Conservation (phyloP, 2,113 vertebrate genomes). For the Rhabdornis inornatus region DNA sequence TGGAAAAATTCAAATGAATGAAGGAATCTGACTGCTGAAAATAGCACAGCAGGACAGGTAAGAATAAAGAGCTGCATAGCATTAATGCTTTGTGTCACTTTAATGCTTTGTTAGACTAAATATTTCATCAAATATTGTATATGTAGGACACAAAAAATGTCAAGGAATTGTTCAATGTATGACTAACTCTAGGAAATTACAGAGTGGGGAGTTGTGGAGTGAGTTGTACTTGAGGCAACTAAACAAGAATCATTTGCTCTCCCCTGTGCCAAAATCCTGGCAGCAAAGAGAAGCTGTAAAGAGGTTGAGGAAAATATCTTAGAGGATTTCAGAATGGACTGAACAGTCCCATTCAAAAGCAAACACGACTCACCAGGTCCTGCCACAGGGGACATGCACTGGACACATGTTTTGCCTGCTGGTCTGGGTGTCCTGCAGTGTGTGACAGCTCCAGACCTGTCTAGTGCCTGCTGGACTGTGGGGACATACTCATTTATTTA, state of each 20-base stretch:
- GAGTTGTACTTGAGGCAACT: background rate
- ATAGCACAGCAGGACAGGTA: background rate
- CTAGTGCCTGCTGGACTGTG: background rate
- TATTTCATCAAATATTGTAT: background rate
- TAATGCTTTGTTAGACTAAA: background rate
- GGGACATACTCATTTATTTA: background rate
- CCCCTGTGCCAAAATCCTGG: background rate
- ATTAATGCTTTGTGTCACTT: background rate
- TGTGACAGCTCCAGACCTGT: background rate
- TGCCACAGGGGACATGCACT: background rate
- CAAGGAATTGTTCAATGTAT: background rate
- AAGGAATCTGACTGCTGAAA: background rate
- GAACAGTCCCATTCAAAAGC: background rate
- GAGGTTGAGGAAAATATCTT: background rate
- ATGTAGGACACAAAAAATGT: background rate
- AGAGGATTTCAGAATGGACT: background rate
- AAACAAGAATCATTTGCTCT: background rate
- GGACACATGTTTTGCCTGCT: background rate
- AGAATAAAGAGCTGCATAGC: background rate
- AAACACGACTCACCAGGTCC: background rate
- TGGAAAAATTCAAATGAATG: background rate
- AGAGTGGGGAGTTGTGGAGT: background rate
- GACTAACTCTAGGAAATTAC: background rate
- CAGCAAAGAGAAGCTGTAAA: background rate
- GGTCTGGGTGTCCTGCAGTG: background rate